phyloP scores from a whole-genome alignment of 2,888 invertebrate genomes.

The Eilema caniola region DNA sequence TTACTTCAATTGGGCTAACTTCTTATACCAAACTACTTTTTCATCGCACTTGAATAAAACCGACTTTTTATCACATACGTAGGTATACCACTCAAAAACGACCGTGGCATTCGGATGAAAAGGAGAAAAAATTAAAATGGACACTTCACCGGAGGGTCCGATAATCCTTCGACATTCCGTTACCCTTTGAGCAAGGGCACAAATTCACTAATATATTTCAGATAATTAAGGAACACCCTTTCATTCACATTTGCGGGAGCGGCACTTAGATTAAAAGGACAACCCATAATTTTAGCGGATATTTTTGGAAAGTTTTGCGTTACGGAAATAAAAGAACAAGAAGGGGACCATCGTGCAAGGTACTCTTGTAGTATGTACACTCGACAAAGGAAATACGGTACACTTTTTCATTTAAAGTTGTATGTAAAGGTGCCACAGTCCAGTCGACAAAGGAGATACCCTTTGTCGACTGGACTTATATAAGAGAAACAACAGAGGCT shows the following conservation, averaged over 20 bases:
- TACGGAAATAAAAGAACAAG: background rate
- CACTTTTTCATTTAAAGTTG: too few relatives aligned
- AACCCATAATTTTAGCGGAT: slow-evolving; percentile 25
- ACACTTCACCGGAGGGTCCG: slow-evolving; percentile 41
- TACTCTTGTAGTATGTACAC: too few relatives aligned
- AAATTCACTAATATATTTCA: slow-evolving; percentile 45
- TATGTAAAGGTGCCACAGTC: too few relatives aligned
- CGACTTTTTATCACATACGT: background rate
- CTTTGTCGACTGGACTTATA: too few relatives aligned
- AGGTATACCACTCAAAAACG: slow-evolving; percentile 33
- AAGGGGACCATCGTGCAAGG: too few relatives aligned
- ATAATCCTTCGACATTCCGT: slow-evolving; percentile 56
- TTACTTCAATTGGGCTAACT: too few relatives aligned
- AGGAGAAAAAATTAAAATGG: slow-evolving; percentile 48
- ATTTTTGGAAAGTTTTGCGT: slow-evolving; percentile 9
- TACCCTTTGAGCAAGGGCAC: slow-evolving; percentile 29
- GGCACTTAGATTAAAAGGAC: slow-evolving; percentile 34
- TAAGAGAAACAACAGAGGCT: too few relatives aligned
- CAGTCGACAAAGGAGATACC: too few relatives aligned
- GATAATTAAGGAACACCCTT: slow-evolving; percentile 45
- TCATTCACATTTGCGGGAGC: slow-evolving; percentile 35
- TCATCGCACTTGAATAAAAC: too few relatives aligned
- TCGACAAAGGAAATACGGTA: too few relatives aligned
- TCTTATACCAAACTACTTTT: too few relatives aligned
- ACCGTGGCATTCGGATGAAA: slow-evolving; percentile 37